Evolutionary conservation across 2,113 vertebrate genomes (phyloP).

Genomic region (Gopherus flavomarginatus): DNA sequence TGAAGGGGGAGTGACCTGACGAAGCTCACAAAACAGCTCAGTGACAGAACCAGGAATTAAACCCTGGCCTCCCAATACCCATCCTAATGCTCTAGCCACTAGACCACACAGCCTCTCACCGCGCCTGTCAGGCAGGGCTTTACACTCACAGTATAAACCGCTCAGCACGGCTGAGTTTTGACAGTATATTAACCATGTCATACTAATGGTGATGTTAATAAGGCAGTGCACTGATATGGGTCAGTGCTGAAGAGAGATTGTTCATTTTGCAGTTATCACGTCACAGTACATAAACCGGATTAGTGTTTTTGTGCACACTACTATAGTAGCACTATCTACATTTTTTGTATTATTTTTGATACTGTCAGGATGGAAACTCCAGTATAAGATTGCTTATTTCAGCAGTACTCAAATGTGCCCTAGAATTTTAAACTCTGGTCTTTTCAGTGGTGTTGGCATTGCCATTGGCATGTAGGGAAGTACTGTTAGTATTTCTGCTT

Average conservation of each 20-base stretch:
- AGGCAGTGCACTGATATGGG: background rate
- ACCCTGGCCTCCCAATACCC: too few species aligned
- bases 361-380: background rate
- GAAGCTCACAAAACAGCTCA: too few species aligned
- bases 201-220: background rate
- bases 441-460: background rate
- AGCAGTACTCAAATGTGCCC: background rate
- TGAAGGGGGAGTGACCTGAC: too few species aligned
- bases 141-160: too few species aligned
- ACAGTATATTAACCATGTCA: background rate
- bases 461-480: background rate
- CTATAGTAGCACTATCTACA: too few species aligned
- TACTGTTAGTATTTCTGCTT: fast-evolving
- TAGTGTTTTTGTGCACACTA: background rate
- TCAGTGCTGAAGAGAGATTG: background rate
- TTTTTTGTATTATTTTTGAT: background rate
- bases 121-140: too few species aligned
- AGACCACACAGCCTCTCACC: too few species aligned
- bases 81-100: too few species aligned
- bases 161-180: too few species aligned
- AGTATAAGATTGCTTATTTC: background rate
- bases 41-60: too few species aligned
- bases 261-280: background rate
- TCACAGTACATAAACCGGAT: background rate
- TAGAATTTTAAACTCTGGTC: background rate